phyloP scores from a whole-genome alignment of 2,797 vertebrate genomes.

The Platalea minor region DNA sequence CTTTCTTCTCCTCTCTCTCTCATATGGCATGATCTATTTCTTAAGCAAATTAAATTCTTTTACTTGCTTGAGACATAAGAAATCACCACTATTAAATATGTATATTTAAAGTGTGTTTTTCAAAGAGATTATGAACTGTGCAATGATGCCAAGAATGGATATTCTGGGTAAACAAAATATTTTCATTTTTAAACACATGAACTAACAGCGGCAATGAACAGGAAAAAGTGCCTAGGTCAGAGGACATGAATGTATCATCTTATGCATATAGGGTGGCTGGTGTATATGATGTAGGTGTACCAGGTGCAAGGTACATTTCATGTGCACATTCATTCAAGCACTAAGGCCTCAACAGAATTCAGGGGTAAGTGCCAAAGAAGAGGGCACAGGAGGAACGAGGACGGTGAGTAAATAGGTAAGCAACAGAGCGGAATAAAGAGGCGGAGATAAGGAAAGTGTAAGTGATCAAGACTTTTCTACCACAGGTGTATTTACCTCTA shows the following conservation, averaged over 20 bases:
- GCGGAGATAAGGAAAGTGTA: background rate
- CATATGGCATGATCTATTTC: background rate
- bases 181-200: background rate
- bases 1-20: background rate
- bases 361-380: background rate
- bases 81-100: background rate
- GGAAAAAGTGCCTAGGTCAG: background rate
- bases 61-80: background rate
- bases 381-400: background rate
- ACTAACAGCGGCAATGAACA: background rate
- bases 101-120: background rate
- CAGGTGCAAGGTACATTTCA: background rate
- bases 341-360: background rate
- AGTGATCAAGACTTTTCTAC: background rate
- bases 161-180: background rate
- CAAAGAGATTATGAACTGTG: background rate
- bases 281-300: background rate
- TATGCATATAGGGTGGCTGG: background rate
- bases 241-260: accelerated
- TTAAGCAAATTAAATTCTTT: background rate
- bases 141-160: background rate
- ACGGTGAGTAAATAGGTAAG: background rate
- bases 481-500: background rate
- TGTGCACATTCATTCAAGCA: background rate
- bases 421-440: background rate